Evolutionary conservation across 2,113 vertebrate genomes (phyloP).

Genomic region (Microcebus jonahi): DNA sequence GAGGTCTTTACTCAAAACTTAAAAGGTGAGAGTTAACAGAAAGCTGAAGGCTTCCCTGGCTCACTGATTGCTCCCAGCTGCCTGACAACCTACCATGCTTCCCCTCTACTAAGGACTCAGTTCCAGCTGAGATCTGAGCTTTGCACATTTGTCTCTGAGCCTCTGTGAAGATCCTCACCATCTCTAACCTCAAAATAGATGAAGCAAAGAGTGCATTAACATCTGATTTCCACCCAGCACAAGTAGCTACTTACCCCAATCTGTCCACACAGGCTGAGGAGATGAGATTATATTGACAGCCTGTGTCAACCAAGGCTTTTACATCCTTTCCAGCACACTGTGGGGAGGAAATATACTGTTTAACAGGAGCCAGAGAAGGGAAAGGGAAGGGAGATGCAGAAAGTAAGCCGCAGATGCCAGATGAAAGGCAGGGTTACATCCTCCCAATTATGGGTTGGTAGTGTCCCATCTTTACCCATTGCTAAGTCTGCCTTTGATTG

Average conservation of each 20-base stretch:
- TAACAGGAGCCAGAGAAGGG: background rate
- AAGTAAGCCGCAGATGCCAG: constrained; percentile 28
- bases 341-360: constrained; percentile 69
- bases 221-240: constrained; percentile 42
- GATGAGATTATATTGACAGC: constrained; percentile 90
- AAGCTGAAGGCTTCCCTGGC: background rate
- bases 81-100: background rate
- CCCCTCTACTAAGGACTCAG: background rate
- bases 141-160: constrained; percentile 29
- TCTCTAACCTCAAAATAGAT: constrained; percentile 34
- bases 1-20: constrained; percentile 38
- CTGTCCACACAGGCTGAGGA: constrained; percentile 89
- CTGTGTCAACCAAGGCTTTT: constrained; percentile 90
- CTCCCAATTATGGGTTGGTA: background rate
- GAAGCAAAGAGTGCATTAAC: background rate
- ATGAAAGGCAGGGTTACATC: constrained; percentile 11
- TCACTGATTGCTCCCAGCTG: constrained; percentile 21
- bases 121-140: background rate
- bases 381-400: constrained; percentile 4
- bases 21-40: constrained; percentile 2
- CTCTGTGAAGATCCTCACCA: background rate
- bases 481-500: constrained; percentile 26
- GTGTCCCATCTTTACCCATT: background rate
- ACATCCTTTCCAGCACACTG: constrained; percentile 91
- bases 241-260: constrained; percentile 85